These are phyloP conservation scores for Hymenopus coronatus DNA, from an alignment of 2,888 invertebrate species.

Conservation along the genomic window DNA sequence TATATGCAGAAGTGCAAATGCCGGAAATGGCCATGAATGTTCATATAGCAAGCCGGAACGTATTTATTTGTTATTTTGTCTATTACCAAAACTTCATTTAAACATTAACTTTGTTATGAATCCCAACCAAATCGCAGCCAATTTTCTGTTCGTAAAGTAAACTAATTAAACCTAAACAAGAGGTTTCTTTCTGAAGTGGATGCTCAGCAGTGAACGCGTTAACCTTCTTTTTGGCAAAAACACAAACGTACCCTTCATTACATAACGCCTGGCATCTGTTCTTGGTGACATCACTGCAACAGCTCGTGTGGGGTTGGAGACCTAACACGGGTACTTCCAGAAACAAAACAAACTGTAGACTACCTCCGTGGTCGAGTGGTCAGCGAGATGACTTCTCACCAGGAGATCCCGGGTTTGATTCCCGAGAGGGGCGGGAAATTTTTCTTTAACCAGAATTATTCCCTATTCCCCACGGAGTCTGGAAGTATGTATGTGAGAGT, in stretches of 20 bases:
- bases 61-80: not conserved
- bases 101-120: not conserved
- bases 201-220: not conserved
- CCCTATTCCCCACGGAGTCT: too few species aligned
- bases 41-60: too few species aligned
- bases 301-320: not conserved
- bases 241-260: not conserved
- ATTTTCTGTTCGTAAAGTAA: not conserved
- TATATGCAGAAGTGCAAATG: too few species aligned
- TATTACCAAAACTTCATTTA: not conserved
- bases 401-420: too few species aligned
- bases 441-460: too few species aligned
- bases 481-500: too few species aligned
- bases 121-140: not conserved
- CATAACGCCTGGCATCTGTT: not conserved
- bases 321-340: too few species aligned
- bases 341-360: too few species aligned
- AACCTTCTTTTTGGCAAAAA: not conserved
- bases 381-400: too few species aligned
- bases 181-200: not conserved
- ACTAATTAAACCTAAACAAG: not conserved
- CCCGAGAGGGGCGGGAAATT: too few species aligned
- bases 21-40: too few species aligned
- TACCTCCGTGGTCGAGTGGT: too few species aligned
- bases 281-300: not conserved